Base-by-base conservation (phyloP, 2,797 vertebrate genomes). In the Danio choprae region DNA sequence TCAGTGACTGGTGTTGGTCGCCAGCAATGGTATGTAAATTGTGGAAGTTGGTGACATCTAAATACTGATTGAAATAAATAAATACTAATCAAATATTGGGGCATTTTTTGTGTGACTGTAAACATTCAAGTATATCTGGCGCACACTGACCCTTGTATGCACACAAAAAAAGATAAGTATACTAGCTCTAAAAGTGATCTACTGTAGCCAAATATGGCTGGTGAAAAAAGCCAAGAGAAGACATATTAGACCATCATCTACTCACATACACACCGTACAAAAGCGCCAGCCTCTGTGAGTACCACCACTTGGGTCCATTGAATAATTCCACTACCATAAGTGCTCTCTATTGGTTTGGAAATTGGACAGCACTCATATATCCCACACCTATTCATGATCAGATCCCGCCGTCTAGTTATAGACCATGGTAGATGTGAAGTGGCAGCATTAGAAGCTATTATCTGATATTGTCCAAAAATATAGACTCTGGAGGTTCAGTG, bases 311-410 rank as follows among this genome's bases (percentile, higher is more conserved):
- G 65, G 76, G 29, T 40, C 46, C 59, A 71, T 29, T 55, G 58
- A 58, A 78, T 77, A 51, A 74, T 41, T 10, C 10, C 56, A 78
- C 62, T 18, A 16, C 5, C 74, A 59, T 64, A 81, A 79, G 59
- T 50, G 58, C 67, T 82, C 55, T 76, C 22, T 56, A 56, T n/a
- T 82, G 72, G 65, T 71, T 77, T 64, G 68, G 44, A 22, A 18
- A 44, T 53, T 81, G 46, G 59, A 74, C 29, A 29, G 41, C 63
- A 53, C 65, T 76, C 48, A 43, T 16, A 78, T 60, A 79, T 51
- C 60, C 76, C 55, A 68, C 68, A 68, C 29, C 8, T 72, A 74
- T 72, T 63, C 53, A 64, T 20, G 46, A 62, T 79, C 53, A 13
- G 18, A 73, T 20, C 75, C 68, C 64, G 16, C 56, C 69, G 71